Evolutionary conservation across 2,113 vertebrate species (phyloP).

Genomic region (Cochlearius cochlearius): DNA sequence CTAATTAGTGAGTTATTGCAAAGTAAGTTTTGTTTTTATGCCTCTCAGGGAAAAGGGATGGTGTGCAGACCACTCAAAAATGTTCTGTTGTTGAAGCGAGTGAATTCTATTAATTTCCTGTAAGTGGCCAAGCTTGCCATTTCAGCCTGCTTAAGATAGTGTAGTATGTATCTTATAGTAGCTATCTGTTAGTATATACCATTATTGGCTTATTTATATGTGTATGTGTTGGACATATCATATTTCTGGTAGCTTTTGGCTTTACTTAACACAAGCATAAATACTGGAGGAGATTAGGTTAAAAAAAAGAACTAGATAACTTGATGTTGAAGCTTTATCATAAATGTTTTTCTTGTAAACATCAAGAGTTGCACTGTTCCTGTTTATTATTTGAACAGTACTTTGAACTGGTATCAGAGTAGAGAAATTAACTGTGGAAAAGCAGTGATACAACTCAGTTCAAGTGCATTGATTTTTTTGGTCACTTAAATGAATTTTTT

Average conservation of each 20-base stretch:
- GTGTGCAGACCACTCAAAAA: background rate
- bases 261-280: background rate
- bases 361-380: background rate
- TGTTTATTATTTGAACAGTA: background rate
- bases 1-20: constrained; percentile 91
- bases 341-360: background rate
- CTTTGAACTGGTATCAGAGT: background rate
- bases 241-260: background rate
- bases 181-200: background rate
- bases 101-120: background rate
- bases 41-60: background rate
- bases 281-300: background rate
- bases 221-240: background rate
- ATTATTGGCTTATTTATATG: background rate
- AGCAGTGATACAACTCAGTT: background rate
- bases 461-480: background rate
- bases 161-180: background rate
- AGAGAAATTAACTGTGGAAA: background rate
- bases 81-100: background rate
- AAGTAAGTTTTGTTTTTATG: constrained; percentile 78
- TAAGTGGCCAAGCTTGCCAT: background rate
- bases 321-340: background rate
- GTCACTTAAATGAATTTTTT: background rate
- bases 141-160: background rate
- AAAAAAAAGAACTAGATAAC: background rate